Conservation (phyloP, 2,113 vertebrate species). For the Menura novaehollandiae region DNA sequence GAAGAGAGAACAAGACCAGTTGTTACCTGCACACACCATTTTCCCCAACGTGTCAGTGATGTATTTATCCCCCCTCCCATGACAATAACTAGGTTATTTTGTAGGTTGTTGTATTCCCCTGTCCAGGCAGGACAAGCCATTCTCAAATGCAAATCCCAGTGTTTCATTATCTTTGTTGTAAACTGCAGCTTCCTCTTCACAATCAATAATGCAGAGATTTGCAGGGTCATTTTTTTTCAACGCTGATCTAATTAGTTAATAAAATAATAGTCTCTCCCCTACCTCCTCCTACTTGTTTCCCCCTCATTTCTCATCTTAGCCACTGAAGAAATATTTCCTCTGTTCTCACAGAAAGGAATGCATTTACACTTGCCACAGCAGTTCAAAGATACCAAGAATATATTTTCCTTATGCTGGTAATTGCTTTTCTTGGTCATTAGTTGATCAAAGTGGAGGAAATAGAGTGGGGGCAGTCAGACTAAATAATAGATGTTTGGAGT, state of each 20-base stretch:
- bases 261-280: not conserved
- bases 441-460: conserved; percentile 17
- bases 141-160: not conserved
- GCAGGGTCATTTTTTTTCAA: not conserved
- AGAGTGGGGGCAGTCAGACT: not conserved
- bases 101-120: not conserved
- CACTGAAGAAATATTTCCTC: not conserved
- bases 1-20: not conserved
- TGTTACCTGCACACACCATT: not conserved
- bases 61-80: too few species aligned
- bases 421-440: conserved; percentile 41
- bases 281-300: not conserved
- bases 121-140: not conserved
- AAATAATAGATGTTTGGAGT: not conserved
- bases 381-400: not conserved
- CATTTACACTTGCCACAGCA: not conserved
- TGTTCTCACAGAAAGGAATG: not conserved
- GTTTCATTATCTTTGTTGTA: not conserved
- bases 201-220: not conserved
- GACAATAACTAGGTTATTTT: not conserved
- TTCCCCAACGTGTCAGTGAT: not conserved
- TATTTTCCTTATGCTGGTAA: conserved; percentile 10
- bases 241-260: not conserved
- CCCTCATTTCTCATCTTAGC: not conserved
- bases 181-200: not conserved